A percentile compares a stretch with the other conserved stretches of the same genome.
These are phyloP conservation scores for Aporrectodea caliginosa DNA, from an alignment of 1,140 invertebrate species.

Conservation along the genomic window DNA sequence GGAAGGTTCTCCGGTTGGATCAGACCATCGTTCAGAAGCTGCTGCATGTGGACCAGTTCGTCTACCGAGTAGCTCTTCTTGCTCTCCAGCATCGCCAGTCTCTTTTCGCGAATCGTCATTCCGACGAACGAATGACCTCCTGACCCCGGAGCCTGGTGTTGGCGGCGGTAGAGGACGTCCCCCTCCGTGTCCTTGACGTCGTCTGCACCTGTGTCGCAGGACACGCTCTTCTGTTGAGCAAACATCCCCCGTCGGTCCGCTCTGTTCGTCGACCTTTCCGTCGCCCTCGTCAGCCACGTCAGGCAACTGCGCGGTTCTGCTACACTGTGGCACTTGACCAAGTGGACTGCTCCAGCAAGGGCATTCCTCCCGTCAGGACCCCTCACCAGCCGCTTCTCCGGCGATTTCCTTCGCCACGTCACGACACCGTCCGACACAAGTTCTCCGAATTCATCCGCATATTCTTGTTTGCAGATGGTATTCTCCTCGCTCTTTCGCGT, in stretches of 20 bases:
- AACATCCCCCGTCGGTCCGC: neutral
- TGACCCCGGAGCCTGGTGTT: neutral
- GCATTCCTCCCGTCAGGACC: neutral
- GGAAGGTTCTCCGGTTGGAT: neutral
- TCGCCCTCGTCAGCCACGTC: no score
- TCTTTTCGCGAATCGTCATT: no score
- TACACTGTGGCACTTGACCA: neutral
- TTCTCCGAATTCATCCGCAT: neutral
- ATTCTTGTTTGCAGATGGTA: no score
- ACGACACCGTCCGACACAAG: conserved; percentile 19
- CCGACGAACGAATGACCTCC: neutral
- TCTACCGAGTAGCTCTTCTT: neutral
- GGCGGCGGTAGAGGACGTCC: neutral
- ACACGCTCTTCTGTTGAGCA: conserved; percentile 25
- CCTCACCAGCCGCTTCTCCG: neutral
- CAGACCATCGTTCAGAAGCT: neutral
- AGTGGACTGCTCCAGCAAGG: neutral
- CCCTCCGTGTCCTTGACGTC: neutral
- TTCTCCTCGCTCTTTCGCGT: no score
- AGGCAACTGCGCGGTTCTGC: no score
- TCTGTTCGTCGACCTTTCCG: neutral
- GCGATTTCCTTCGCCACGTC: conserved; percentile 11
- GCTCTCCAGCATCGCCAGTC: neutral
- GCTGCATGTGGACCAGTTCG: neutral
- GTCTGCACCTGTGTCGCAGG: neutral